Conservation (phyloP, 2,888 invertebrate species). For the Zaprionus obscuricornis region DNA sequence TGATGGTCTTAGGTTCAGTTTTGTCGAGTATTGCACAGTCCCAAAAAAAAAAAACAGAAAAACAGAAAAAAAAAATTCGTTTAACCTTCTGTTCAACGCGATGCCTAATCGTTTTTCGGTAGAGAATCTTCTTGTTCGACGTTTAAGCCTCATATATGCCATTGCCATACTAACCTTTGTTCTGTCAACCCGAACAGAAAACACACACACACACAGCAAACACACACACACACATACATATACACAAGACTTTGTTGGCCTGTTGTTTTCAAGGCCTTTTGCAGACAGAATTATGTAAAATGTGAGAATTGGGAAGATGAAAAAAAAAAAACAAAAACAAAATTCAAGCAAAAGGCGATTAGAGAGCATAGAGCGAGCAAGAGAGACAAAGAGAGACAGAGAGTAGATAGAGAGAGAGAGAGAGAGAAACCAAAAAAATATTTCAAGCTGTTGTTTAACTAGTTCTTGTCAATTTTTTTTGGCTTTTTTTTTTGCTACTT, state of each 20-base stretch:
- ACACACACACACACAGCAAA: neutral
- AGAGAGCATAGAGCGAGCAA: too few species aligned
- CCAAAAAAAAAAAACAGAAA: too few species aligned
- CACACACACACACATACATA: neutral
- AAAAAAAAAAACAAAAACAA: too few species aligned
- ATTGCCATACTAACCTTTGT: conserved; percentile 29
- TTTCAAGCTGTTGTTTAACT: conserved; percentile 26
- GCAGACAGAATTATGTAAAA: too few species aligned
- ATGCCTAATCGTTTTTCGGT: conserved; percentile 28
- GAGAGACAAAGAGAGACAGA: conserved; percentile 36
- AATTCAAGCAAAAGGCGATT: too few species aligned
- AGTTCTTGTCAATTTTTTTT: conserved; percentile 8
- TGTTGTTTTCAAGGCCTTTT: conserved; percentile 26
- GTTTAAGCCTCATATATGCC: conserved; percentile 29
- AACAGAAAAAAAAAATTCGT: too few species aligned
- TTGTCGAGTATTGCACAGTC: too few species aligned
- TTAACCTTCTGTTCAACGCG: conserved; percentile 35
- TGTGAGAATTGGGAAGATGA: too few species aligned
- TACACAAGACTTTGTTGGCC: neutral
- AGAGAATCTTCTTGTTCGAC: conserved; percentile 24
- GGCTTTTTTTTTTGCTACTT: too few species aligned
- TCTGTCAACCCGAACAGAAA: conserved; percentile 10
- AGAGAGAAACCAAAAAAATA: conserved; percentile 12
- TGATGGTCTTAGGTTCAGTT: conserved; percentile 9
- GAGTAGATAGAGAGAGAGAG: conserved; percentile 34